A percentile compares a stretch with the other conserved stretches of the same genome.
These are phyloP conservation scores for Sciurus niger DNA, from an alignment of 2,113 vertebrate genomes.

Conservation along the genomic window DNA sequence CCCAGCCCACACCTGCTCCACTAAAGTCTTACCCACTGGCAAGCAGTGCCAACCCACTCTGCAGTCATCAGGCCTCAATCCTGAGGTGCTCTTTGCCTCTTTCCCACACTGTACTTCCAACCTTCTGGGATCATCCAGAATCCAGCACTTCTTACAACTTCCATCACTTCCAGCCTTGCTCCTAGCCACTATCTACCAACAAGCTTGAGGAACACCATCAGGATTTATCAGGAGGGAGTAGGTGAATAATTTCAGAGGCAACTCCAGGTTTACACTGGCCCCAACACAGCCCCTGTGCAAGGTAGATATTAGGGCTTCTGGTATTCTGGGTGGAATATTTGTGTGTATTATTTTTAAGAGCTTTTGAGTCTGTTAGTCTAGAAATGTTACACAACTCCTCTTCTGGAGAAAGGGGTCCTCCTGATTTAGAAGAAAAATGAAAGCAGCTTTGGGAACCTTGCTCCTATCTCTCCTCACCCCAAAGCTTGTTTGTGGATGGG, in stretches of 20 bases:
- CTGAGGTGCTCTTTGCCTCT: too few species aligned
- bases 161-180: not conserved
- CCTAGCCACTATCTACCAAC: not conserved
- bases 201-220: not conserved
- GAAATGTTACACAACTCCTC: not conserved
- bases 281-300: fast-evolving
- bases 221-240: not conserved
- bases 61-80: not conserved
- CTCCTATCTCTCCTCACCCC: too few species aligned
- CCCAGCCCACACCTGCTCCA: not conserved
- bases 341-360: not conserved
- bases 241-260: not conserved
- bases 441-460: not conserved
- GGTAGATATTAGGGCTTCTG: not conserved
- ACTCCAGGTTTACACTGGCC: not conserved
- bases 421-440: not conserved
- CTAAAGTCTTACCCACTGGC: fast-evolving
- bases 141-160: not conserved
- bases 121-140: fast-evolving
- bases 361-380: not conserved
- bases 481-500: too few species aligned
- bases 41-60: not conserved
- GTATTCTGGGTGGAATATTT: not conserved
- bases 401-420: not conserved
- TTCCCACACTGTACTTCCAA: not conserved